phyloP scores from a whole-genome alignment of 2,888 invertebrate genomes.

The Listrodromus nycthemerus region DNA sequence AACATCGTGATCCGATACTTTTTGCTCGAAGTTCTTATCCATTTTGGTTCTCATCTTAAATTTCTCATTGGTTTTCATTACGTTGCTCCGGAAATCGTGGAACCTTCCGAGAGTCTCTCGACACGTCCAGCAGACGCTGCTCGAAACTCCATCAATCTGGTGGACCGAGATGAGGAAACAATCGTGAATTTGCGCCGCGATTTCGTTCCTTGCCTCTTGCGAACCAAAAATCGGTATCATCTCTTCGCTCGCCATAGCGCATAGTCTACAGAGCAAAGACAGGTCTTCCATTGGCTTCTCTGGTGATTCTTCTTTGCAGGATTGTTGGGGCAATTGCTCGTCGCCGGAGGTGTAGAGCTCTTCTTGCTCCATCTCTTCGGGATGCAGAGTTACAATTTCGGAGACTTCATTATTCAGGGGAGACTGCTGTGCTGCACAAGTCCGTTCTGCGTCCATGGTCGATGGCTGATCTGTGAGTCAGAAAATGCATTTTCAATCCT shows the following conservation, averaged over 20 bases:
- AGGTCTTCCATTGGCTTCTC: not conserved
- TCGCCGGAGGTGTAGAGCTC: not conserved
- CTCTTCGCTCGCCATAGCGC: slow-evolving; percentile 20
- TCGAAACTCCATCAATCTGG: slow-evolving; percentile 43
- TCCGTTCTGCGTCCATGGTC: not conserved
- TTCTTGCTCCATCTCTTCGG: not conserved
- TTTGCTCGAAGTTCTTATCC: too few species aligned
- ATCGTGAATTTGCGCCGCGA: slow-evolving; percentile 48
- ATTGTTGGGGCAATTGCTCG: not conserved
- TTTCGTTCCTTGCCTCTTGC: not conserved
- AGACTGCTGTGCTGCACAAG: not conserved
- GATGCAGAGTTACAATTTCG: not conserved
- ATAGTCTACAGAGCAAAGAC: slow-evolving; percentile 55
- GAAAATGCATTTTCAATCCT: too few species aligned
- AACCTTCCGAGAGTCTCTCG: slow-evolving; percentile 52
- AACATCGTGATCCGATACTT: not conserved
- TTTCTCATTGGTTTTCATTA: slow-evolving; percentile 42
- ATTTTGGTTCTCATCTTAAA: slow-evolving; percentile 2
- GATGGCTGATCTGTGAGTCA: not conserved
- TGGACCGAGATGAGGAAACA: slow-evolving; percentile 56
- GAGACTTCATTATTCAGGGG: not conserved
- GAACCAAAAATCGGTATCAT: slow-evolving; percentile 45
- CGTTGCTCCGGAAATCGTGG: slow-evolving; percentile 58
- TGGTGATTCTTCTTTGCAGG: not conserved
- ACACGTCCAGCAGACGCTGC: slow-evolving; percentile 52